Base-by-base conservation (phyloP, 2,797 vertebrate genomes). In the Pyrocephalus nanus region DNA sequence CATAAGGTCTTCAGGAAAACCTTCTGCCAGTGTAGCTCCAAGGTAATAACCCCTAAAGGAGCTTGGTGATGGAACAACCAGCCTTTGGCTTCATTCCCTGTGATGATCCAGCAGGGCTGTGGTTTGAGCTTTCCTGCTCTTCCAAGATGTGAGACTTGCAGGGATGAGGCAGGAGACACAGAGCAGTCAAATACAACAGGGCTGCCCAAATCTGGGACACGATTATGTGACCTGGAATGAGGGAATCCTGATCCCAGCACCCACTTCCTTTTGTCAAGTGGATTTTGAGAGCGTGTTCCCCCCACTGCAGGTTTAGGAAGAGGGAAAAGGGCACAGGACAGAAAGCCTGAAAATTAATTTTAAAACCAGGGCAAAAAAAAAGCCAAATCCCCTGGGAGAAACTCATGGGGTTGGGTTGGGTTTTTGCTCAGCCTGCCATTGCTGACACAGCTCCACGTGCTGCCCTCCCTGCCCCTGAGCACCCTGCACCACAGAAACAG, bases 91-190 rank as follows among this genome's bases (percentile, higher is more conserved):
- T 79, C 64, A 34, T 45, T 73, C 45, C n/a, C 32, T 53, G 58
- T 34, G 74, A 50, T 1, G 2, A 51, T n/a, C 34, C 53, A 45
- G 40, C 0, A 0, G 19, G 11, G 6, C 38, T 90, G 72, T 27
- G 73, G 45, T 25, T 81, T 69, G 48, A 61, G 21, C 15, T 77
- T 88, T 74, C 76, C 45, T 64, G 38, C 12, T 85, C 16, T 53
- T 67, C 3, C 1, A 26, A 51, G 38, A 22, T 2, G 0, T 34
- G 48, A 77, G n/a, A 21, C 20, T 88, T 60, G 22, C 64, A 57
- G 43, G 48, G 57, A 18, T 4, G 3, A 74, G 21, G 22, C 34
- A 73, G 18, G 20, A 57, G 65, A 10, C 8, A 43, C 0, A 1
- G 13, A 74, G 20, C 1, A 1, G 34, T 34, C 62, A 84, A 38